A percentile compares a stretch with the other conserved stretches of the same genome.
These are phyloP conservation scores for Characodon lateralis DNA, from an alignment of 2,797 vertebrate genomes.

Conservation along the genomic window DNA sequence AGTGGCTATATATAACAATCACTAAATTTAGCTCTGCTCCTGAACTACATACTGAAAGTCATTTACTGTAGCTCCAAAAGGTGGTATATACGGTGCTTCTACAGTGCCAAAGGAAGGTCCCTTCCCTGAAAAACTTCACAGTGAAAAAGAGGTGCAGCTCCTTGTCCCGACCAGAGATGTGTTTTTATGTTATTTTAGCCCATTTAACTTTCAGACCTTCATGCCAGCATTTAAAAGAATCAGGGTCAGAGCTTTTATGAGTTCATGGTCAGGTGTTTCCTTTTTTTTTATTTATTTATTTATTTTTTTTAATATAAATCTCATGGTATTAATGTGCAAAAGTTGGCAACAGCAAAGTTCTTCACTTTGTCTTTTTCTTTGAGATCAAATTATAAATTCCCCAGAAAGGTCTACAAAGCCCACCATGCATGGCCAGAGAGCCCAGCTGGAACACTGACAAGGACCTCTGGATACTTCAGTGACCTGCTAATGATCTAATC, in stretches of 20 bases:
- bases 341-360: conserved; percentile 10
- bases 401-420: conserved; percentile 23
- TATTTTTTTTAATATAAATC: too few relatives aligned
- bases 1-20: background rate
- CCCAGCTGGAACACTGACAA: background rate
- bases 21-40: conserved; percentile 9
- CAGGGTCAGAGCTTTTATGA: conserved; percentile 38
- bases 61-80: conserved; percentile 13
- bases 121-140: conserved; percentile 25
- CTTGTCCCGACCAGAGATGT: conserved; percentile 15
- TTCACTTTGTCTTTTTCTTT: conserved; percentile 5
- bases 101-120: conserved; percentile 20
- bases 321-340: conserved; percentile 7
- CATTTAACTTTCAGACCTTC: conserved; percentile 43
- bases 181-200: conserved; percentile 36
- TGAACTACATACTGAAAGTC: conserved; percentile 51
- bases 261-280: conserved; percentile 27
- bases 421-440: background rate
- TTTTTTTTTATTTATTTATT: conserved; percentile 1
- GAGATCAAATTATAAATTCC: conserved; percentile 15
- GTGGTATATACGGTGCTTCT: conserved; percentile 20
- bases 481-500: conserved; percentile 66
- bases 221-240: conserved; percentile 48
- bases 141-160: conserved; percentile 21
- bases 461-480: conserved; percentile 50